Percentiles rank a stretch among this genome's conserved stretches.
Conservation (phyloP, 1,140 invertebrate genomes). For the Trachelipus rathkii region DNA sequence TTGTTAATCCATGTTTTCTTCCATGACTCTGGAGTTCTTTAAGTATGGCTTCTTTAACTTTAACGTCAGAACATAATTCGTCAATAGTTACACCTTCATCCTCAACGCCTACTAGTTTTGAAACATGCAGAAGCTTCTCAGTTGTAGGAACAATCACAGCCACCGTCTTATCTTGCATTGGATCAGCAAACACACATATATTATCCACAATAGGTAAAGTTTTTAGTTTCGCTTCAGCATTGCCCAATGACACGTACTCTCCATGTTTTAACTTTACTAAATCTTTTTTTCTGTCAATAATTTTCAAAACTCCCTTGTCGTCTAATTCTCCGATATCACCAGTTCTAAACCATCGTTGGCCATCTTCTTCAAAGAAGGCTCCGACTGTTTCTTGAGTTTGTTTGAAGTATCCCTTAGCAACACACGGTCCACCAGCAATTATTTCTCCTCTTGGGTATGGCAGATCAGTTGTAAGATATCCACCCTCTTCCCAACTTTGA, state of each 20-base stretch:
- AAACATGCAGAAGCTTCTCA: conserved; percentile 36
- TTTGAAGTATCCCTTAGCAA: conserved; percentile 92
- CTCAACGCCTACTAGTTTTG: conserved; percentile 34
- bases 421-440: conserved; percentile 78
- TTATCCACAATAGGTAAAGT: conserved; percentile 91
- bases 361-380: conserved; percentile 79
- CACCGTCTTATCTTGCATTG: conserved; percentile 76
- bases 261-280: conserved; percentile 94
- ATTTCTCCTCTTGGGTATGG: conserved; percentile 90
- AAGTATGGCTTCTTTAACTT: conserved; percentile 70
- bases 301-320: conserved; percentile 56
- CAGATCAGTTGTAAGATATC: conserved; percentile 82
- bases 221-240: conserved; percentile 83
- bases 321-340: conserved; percentile 96
- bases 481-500: conserved; percentile 92
- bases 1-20: conserved; percentile 64
- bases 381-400: conserved; percentile 80
- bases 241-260: conserved; percentile 91
- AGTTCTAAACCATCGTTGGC: conserved; percentile 84
- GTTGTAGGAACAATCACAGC: conserved; percentile 72
- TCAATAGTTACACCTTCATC: conserved; percentile 61
- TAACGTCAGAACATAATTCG: conserved; percentile 65
- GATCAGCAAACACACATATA: conserved; percentile 89
- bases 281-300: conserved; percentile 89
- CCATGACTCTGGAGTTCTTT: conserved; percentile 74